These are phyloP conservation scores for Gymnothorax reevesii DNA, from an alignment of 2,797 vertebrate species.

Conservation along the genomic window DNA sequence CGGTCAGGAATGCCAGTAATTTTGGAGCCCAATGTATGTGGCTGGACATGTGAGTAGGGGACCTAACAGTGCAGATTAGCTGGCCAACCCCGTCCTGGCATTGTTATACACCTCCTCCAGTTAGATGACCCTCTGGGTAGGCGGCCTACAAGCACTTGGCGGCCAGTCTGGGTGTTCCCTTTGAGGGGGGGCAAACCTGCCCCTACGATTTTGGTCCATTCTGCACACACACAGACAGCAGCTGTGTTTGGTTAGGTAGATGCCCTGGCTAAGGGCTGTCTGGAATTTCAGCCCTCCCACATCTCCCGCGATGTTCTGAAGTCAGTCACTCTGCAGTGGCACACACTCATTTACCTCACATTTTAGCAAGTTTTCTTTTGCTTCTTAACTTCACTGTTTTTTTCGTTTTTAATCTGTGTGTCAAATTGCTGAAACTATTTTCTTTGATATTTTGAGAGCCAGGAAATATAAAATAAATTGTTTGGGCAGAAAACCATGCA, in stretches of 20 bases:
- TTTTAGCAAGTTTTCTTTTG: not conserved
- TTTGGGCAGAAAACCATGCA: not conserved
- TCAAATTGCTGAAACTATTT: not conserved
- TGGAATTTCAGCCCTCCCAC: not conserved
- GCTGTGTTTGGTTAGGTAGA: slow-evolving; percentile 18
- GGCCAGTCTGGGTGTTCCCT: not conserved
- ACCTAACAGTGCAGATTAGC: too few species aligned
- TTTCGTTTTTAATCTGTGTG: not conserved
- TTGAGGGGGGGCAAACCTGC: not conserved
- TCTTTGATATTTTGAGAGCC: not conserved
- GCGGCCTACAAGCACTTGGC: not conserved
- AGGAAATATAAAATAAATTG: not conserved
- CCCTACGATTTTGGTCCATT: not conserved
- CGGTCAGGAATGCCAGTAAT: too few species aligned
- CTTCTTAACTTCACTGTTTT: not conserved
- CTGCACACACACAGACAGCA: not conserved
- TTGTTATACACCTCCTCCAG: not conserved
- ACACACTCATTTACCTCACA: not conserved
- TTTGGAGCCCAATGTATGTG: too few species aligned
- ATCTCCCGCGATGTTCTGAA: not conserved
- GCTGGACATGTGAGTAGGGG: too few species aligned
- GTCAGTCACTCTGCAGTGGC: not conserved
- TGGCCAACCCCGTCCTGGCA: too few species aligned
- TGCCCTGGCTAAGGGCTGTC: not conserved
- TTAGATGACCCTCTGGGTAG: not conserved